These are phyloP conservation scores for Helicolenus hilgendorfi DNA, from an alignment of 2,797 vertebrate genomes.

Conservation along the genomic window DNA sequence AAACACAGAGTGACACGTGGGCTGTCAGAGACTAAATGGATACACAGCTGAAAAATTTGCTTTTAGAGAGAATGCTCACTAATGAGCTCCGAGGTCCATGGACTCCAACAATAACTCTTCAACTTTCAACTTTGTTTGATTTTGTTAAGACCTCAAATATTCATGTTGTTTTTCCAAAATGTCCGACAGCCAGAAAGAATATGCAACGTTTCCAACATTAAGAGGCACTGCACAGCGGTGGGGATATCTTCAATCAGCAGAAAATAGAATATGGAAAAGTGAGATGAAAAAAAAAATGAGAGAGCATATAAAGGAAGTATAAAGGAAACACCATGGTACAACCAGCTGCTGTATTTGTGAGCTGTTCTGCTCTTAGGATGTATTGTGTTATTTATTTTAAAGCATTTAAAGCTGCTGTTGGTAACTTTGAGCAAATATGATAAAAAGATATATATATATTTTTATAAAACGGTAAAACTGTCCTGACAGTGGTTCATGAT, in stretches of 20 bases:
- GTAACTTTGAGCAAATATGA: background rate
- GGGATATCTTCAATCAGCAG: background rate
- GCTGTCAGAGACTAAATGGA: background rate
- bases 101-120: background rate
- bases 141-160: background rate
- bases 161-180: background rate
- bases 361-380: background rate
- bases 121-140: background rate
- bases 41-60: background rate
- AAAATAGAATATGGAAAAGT: background rate
- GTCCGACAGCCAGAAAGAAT: background rate
- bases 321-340: background rate
- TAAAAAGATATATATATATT: background rate
- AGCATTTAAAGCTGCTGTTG: background rate
- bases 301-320: no score
- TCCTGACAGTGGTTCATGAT: no score
- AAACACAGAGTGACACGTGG: conserved; percentile 11
- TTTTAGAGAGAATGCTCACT: background rate
- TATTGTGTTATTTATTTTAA: background rate
- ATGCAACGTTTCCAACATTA: no score
- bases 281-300: background rate
- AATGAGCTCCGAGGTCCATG: conserved; percentile 29
- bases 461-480: no score
- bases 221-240: background rate
- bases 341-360: background rate